Evolutionary conservation across 2,797 vertebrate genomes (phyloP).

Genomic region (Scarus forsteni): DNA sequence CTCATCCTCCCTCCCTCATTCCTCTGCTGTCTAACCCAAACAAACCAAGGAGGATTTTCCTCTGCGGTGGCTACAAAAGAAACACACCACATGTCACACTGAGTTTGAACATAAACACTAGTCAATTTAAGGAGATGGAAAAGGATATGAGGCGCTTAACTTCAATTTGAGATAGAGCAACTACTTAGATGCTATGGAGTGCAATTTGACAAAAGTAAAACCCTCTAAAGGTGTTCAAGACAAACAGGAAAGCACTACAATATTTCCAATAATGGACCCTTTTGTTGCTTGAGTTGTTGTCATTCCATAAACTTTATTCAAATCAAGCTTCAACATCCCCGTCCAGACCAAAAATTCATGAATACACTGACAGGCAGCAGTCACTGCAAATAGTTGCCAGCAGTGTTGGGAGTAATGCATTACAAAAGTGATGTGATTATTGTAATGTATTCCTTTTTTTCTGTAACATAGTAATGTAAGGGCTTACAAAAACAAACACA

Average conservation of each 20-base stretch:
- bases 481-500: too few relatives aligned
- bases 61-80: slow-evolving; percentile 68
- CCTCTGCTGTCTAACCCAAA: slow-evolving; percentile 78
- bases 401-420: too few relatives aligned
- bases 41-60: slow-evolving; percentile 73
- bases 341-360: too few relatives aligned
- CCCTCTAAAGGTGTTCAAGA: neutral
- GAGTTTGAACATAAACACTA: slow-evolving; percentile 71
- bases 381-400: too few relatives aligned
- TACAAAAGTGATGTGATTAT: too few relatives aligned
- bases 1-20: slow-evolving; percentile 64
- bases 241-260: neutral
- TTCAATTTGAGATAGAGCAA: slow-evolving; percentile 43
- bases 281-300: too few relatives aligned
- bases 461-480: too few relatives aligned
- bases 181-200: slow-evolving; percentile 20
- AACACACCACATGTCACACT: slow-evolving; percentile 75
- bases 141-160: slow-evolving; percentile 56
- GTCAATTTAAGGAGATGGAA: slow-evolving; percentile 67
- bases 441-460: too few relatives aligned
- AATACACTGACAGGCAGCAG: too few relatives aligned
- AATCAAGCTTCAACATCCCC: too few relatives aligned
- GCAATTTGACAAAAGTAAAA: neutral
- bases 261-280: too few relatives aligned
- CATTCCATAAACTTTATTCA: too few relatives aligned